These are phyloP conservation scores for Drosophila lutescens DNA, from an alignment of 2,888 invertebrate genomes.

Conservation along the genomic window DNA sequence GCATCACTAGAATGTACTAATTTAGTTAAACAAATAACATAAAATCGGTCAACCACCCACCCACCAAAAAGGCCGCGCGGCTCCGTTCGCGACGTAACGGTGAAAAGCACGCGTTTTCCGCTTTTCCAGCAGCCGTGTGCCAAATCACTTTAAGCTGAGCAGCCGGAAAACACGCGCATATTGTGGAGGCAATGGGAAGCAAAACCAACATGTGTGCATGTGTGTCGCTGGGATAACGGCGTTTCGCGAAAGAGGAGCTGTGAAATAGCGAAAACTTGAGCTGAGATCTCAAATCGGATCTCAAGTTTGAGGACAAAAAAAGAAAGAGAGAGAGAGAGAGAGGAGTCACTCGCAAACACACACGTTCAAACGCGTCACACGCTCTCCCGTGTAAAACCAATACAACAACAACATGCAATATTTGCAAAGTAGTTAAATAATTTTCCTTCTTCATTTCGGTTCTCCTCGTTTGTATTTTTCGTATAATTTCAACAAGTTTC, in stretches of 20 bases:
- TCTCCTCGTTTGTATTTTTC: conserved; percentile 52
- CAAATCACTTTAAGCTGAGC: conserved; percentile 11
- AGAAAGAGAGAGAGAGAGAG: conserved; percentile 7
- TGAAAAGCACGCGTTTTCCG: conserved; percentile 24
- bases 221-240: conserved; percentile 67
- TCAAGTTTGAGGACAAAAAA: conserved; percentile 44
- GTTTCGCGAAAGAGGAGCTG: conserved; percentile 61
- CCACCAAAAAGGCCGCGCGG: conserved; percentile 25
- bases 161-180: conserved; percentile 31
- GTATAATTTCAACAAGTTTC: conserved; percentile 75
- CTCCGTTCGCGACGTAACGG: conserved; percentile 25
- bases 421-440: conserved; percentile 79
- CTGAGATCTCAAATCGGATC: conserved; percentile 29
- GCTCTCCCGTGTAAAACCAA: conserved; percentile 35
- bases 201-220: conserved; percentile 78
- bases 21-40: conserved; percentile 1
- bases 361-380: conserved; percentile 6
- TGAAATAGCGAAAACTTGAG: conserved; percentile 55
- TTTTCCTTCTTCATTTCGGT: conserved; percentile 68
- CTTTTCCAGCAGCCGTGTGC: conserved; percentile 19
- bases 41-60: conserved; percentile 16
- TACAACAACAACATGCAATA: conserved; percentile 72
- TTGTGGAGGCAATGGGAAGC: conserved; percentile 70
- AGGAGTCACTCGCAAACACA: conserved; percentile 8
- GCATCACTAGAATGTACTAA: too few relatives aligned